phyloP scores from a whole-genome alignment of 2,113 vertebrate species.

The Nesoenas mayeri region DNA sequence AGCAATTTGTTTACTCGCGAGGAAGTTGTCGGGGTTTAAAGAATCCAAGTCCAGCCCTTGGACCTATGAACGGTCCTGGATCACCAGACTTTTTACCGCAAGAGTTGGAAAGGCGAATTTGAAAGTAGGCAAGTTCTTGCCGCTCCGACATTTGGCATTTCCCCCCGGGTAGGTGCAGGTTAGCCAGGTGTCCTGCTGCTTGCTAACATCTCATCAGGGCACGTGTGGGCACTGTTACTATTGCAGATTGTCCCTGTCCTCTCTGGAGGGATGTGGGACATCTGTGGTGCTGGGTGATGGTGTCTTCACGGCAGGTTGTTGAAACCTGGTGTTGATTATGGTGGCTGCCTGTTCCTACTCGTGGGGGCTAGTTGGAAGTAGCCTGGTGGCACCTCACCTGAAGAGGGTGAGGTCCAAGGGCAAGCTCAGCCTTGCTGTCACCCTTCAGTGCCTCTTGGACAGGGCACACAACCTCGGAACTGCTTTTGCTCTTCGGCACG shows the following conservation, averaged over 20 bases:
- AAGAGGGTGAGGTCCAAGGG: not conserved
- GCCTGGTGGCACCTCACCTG: not conserved
- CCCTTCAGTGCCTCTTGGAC: not conserved
- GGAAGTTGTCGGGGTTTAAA: not conserved
- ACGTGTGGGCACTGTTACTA: rapidly evolving
- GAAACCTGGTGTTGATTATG: not conserved
- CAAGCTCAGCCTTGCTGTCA: not conserved
- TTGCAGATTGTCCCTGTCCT: not conserved
- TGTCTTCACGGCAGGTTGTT: not conserved
- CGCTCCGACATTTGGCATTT: not conserved
- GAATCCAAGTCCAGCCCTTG: not conserved
- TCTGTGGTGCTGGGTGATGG: not conserved
- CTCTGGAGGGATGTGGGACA: not conserved
- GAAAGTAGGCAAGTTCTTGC: not conserved
- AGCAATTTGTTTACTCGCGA: not conserved
- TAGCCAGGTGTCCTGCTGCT: not conserved
- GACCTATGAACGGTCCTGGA: not conserved
- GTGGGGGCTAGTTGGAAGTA: not conserved
- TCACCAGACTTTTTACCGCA: not conserved
- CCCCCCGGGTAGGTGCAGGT: not conserved
- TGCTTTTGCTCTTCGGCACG: not conserved
- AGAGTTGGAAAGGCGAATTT: not conserved
- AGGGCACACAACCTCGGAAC: not conserved
- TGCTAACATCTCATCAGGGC: not conserved
- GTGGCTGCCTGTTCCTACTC: not conserved